A percentile compares a stretch with the other conserved stretches of the same genome.
Evolutionary conservation across 30 jellyfish, hydroid and myxozoan genomes (phyloP).

Genomic region (Sanderia malayensis): DNA sequence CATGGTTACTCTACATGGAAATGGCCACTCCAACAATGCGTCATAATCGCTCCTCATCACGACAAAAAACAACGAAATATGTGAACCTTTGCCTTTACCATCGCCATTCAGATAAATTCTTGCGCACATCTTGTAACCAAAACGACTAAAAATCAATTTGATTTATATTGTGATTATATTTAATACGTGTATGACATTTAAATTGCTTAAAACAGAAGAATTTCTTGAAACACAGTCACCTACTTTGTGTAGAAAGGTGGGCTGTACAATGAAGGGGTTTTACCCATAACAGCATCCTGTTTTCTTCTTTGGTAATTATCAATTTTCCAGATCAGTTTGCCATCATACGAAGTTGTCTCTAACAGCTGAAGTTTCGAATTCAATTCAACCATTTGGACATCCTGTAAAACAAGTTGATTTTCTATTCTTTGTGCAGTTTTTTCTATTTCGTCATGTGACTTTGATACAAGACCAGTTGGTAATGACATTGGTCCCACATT

Average conservation of each 20-base stretch:
- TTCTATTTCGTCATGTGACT: conserved; percentile 8
- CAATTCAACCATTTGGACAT: conserved; percentile 67
- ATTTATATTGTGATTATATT: too few relatives aligned
- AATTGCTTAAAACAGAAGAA: too few relatives aligned
- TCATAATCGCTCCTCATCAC: conserved; percentile 91
- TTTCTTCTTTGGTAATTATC: conserved; percentile 50
- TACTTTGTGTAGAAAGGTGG: conserved; percentile 82
- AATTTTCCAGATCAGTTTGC: conserved; percentile 79
- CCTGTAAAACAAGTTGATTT: conserved; percentile 51
- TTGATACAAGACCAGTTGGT: background rate
- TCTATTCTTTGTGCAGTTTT: conserved; percentile 39
- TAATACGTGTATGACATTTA: too few relatives aligned
- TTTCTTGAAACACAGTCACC: too few relatives aligned
- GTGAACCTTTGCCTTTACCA: conserved; percentile 84
- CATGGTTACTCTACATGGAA: conserved; percentile 67
- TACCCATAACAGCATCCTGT: conserved; percentile 79
- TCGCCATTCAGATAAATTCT: conserved; percentile 89
- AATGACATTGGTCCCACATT: conserved; percentile 22
- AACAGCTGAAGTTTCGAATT: conserved; percentile 65
- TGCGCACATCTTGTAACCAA: conserved; percentile 85
- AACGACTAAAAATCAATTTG: conserved; percentile 54
- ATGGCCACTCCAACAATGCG: conserved; percentile 83
- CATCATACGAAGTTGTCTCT: conserved; percentile 73
- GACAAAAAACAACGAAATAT: conserved; percentile 77
- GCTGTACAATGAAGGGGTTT: conserved; percentile 84